phyloP scores from a whole-genome alignment of 2,888 invertebrate species.

The Galerucella pusilla region DNA sequence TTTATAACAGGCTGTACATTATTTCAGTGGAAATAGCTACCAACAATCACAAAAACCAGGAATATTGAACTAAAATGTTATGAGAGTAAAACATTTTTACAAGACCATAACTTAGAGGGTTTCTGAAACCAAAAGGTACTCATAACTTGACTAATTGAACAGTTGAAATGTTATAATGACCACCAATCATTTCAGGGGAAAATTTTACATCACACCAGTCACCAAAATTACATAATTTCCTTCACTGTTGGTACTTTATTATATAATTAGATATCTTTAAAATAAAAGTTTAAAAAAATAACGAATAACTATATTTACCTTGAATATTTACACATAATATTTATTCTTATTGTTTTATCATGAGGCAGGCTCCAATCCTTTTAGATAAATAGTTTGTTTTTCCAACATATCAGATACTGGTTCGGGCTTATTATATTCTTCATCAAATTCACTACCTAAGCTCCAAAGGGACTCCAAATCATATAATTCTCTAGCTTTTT shows the following conservation, averaged over 20 bases:
- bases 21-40: too few species aligned
- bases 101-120: too few species aligned
- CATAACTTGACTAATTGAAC: too few species aligned
- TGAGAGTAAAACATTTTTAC: too few species aligned
- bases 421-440: constrained; percentile 72
- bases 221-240: neutral
- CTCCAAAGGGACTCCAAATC: constrained; percentile 94
- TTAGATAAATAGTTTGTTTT: constrained; percentile 74
- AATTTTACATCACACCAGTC: neutral
- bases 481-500: constrained; percentile 75
- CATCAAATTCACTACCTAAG: constrained; percentile 85
- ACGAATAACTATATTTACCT: constrained; percentile 13
- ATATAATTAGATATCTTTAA: neutral
- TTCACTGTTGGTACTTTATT: too few species aligned
- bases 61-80: too few species aligned
- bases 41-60: too few species aligned
- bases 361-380: constrained; percentile 72
- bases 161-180: too few species aligned
- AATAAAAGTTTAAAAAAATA: neutral
- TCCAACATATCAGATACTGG: constrained; percentile 74
- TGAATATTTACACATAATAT: constrained; percentile 1
- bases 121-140: too few species aligned
- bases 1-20: neutral
- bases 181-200: too few species aligned
- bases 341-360: neutral